A percentile compares a stretch with the other conserved stretches of the same genome.
Conservation (phyloP, 2,888 invertebrate species). For the Cyaniris semiargus region DNA sequence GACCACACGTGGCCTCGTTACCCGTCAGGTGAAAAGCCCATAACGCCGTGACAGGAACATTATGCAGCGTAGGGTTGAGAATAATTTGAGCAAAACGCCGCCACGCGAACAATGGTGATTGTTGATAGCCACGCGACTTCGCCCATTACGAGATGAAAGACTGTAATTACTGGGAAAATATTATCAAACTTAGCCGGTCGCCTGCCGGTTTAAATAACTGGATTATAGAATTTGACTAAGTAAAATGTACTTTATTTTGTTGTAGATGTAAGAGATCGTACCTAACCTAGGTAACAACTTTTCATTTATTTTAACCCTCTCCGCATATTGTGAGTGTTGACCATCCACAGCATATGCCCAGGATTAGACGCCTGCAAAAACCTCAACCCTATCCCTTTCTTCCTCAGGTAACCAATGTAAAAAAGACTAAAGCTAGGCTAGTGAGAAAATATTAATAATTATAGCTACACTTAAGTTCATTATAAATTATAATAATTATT, state of each 20-base stretch:
- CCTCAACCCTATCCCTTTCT: too few species aligned
- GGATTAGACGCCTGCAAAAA: too few species aligned
- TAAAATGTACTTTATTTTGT: neutral
- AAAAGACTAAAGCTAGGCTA: too few species aligned
- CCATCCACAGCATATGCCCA: too few species aligned
- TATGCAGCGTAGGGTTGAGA: constrained; percentile 13
- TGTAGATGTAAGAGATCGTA: too few species aligned
- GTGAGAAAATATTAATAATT: too few species aligned
- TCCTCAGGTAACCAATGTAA: too few species aligned
- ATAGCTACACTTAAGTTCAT: too few species aligned
- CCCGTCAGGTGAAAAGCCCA: constrained; percentile 29
- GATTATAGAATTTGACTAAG: neutral
- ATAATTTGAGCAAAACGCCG: constrained; percentile 36
- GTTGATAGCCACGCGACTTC: constrained; percentile 58
- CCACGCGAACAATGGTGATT: constrained; percentile 51
- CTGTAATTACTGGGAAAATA: constrained; percentile 56
- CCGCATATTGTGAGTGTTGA: too few species aligned
- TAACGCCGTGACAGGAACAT: neutral
- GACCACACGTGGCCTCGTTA: constrained; percentile 32
- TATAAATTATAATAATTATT: too few species aligned
- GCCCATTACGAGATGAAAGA: constrained; percentile 51
- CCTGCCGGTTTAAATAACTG: neutral
- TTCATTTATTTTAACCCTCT: too few species aligned
- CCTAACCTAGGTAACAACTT: too few species aligned
- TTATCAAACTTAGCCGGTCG: constrained; percentile 7